A percentile compares a stretch with the other conserved stretches of the same genome.
These are phyloP conservation scores for Globodera ellingtonae DNA, from an alignment of 1,140 invertebrate genomes.

Conservation along the genomic window DNA sequence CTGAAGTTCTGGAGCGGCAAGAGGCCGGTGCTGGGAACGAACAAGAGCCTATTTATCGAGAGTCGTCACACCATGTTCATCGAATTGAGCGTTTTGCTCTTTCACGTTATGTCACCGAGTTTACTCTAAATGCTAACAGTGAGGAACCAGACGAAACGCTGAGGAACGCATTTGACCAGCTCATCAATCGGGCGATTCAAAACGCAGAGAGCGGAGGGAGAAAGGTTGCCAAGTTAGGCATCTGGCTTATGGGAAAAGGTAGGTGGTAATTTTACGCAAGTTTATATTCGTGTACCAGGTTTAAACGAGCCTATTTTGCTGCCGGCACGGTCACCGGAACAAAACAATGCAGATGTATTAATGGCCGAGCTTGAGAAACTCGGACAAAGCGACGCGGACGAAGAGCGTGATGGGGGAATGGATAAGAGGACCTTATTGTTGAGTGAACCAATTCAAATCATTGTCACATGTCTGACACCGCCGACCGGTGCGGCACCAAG, in stretches of 20 bases:
- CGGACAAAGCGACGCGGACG: not conserved
- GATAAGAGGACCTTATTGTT: not conserved
- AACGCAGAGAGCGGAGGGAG: not conserved
- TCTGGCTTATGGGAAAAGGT: not conserved
- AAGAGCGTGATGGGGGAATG: not conserved
- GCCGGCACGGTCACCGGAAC: too few species aligned
- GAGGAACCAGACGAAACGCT: not conserved
- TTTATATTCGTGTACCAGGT: not conserved
- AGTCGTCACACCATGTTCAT: not conserved
- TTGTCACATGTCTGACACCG: not conserved
- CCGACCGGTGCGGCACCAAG: too few species aligned
- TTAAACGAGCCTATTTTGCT: not conserved
- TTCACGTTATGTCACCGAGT: not conserved
- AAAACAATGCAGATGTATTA: not conserved
- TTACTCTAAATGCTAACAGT: not conserved
- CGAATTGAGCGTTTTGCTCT: not conserved
- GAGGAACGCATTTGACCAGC: not conserved
- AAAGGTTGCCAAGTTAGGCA: not conserved
- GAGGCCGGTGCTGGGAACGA: too few species aligned
- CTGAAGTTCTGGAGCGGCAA: too few species aligned
- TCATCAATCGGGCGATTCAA: not conserved
- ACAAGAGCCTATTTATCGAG: too few species aligned
- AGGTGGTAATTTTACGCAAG: too few species aligned
- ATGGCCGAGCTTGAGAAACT: not conserved
- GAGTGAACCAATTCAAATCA: not conserved